phyloP scores from a whole-genome alignment of 64 coral and sea anemone genomes.

The Montipora capricornis region DNA sequence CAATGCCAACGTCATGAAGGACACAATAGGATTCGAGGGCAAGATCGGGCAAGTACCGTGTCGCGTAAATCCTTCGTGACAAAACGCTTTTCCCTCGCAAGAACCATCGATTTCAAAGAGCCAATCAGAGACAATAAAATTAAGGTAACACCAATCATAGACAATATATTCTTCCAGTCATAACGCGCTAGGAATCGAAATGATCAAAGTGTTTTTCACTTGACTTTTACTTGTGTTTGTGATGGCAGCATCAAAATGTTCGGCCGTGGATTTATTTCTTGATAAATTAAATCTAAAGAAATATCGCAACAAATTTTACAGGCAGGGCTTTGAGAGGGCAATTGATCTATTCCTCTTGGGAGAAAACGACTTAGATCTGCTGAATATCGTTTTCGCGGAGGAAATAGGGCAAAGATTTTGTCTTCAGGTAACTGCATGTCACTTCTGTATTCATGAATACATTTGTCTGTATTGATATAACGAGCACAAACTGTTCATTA shows the following conservation, averaged over 20 bases:
- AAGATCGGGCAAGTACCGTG: not conserved
- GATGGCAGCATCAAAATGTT: not conserved
- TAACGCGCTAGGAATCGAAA: conserved; percentile 46
- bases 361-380: not conserved
- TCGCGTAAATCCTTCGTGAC: conserved; percentile 9
- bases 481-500: not conserved
- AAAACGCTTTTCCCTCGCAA: conserved; percentile 25
- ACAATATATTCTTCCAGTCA: conserved; percentile 31
- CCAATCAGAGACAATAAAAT: conserved; percentile 27
- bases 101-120: conserved; percentile 20
- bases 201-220: conserved; percentile 30
- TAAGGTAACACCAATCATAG: conserved; percentile 34
- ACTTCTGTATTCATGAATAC: not conserved
- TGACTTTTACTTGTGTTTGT: not conserved
- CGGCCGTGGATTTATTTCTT: conserved; percentile 6
- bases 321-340: conserved; percentile 25
- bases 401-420: conserved; percentile 18
- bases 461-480: not conserved
- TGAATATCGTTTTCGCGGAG: not conserved
- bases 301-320: not conserved
- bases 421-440: conserved; percentile 49
- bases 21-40: conserved; percentile 4
- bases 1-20: not conserved
- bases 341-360: not conserved
- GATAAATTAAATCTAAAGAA: conserved; percentile 1